phyloP scores from a whole-genome alignment of 1,140 invertebrate genomes.

The Seison nebaliae region DNA sequence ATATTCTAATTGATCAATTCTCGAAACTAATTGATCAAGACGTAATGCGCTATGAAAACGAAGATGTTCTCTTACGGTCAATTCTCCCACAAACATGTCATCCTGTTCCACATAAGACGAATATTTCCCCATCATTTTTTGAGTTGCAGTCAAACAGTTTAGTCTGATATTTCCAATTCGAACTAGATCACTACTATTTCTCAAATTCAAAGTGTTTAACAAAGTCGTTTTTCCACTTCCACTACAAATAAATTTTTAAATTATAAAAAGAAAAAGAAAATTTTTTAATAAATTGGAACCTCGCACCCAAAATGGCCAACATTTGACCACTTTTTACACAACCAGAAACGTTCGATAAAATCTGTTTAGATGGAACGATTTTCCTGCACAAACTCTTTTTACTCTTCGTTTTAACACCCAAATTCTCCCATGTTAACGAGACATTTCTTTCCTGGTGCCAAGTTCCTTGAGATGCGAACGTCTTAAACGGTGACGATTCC shows the following conservation, averaged over 20 bases:
- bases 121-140: slow-evolving; percentile 38
- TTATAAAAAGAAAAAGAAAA: neutral
- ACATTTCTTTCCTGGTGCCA: no score
- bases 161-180: slow-evolving; percentile 38
- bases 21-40: slow-evolving; percentile 55
- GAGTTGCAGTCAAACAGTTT: slow-evolving; percentile 20
- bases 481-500: no score
- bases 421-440: no score
- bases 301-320: slow-evolving; percentile 62
- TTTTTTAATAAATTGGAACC: slow-evolving; percentile 6
- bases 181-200: slow-evolving; percentile 40
- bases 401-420: no score
- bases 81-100: slow-evolving; percentile 33
- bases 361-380: no score
- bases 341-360: slow-evolving; percentile 38
- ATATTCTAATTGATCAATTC: slow-evolving; percentile 43
- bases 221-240: slow-evolving; percentile 85
- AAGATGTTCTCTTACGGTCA: slow-evolving; percentile 35
- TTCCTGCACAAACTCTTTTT: no score
- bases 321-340: slow-evolving; percentile 60
- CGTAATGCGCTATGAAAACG: slow-evolving; percentile 50
- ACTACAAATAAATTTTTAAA: slow-evolving; percentile 28
- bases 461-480: no score
- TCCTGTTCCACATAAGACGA: slow-evolving; percentile 78
- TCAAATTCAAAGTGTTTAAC: slow-evolving; percentile 58